Conservation (phyloP, 2,113 vertebrate genomes). For the Laticauda laticaudata region DNA sequence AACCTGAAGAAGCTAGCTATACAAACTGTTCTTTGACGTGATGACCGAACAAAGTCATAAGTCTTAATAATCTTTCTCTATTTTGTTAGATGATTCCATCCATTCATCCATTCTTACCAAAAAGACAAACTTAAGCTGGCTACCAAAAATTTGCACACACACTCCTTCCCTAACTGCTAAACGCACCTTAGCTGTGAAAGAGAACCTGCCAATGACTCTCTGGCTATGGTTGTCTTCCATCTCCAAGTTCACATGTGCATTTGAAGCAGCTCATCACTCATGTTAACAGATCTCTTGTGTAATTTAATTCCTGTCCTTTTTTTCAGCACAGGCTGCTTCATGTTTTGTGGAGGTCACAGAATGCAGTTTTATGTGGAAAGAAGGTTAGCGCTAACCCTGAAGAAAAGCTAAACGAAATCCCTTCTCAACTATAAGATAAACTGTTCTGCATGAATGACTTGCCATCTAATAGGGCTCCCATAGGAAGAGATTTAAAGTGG, state of each 20-base stretch:
- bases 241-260: not conserved
- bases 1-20: slow-evolving; percentile 60
- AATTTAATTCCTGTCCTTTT: not conserved
- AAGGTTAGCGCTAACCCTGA: not conserved
- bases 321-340: not conserved
- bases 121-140: slow-evolving; percentile 11
- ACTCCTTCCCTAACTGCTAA: too few species aligned
- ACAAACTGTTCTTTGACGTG: slow-evolving; percentile 62
- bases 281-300: not conserved
- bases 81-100: slow-evolving; percentile 53
- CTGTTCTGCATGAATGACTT: not conserved
- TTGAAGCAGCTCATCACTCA: not conserved
- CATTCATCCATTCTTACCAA: slow-evolving; percentile 49
- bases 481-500: not conserved
- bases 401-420: not conserved
- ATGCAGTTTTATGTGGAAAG: not conserved
- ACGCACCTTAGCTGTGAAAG: slow-evolving; percentile 19
- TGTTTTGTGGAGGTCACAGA: not conserved
- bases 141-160: not conserved
- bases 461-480: not conserved
- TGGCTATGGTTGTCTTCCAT: not conserved
- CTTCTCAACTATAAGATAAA: not conserved
- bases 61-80: slow-evolving; percentile 25
- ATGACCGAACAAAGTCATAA: slow-evolving; percentile 58
- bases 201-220: not conserved